These are phyloP conservation scores for Tupaia tana DNA, from an alignment of 2,113 vertebrate genomes.

Conservation along the genomic window DNA sequence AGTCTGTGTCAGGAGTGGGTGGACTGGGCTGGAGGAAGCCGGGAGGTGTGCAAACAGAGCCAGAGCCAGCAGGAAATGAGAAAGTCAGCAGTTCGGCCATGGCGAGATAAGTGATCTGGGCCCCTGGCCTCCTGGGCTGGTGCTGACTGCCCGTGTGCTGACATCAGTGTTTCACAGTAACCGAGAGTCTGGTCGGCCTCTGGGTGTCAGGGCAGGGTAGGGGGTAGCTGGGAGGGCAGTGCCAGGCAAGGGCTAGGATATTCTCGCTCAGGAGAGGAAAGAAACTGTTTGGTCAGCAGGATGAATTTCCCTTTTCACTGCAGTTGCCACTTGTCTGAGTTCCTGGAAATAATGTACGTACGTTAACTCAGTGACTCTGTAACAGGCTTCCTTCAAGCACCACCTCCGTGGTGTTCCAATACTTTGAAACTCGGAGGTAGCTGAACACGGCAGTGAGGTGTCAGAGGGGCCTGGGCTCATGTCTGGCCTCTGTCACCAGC, in stretches of 20 bases:
- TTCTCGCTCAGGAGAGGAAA: neutral
- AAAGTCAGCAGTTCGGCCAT: neutral
- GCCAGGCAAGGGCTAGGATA: neutral
- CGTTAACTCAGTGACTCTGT: neutral
- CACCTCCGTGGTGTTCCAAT: neutral
- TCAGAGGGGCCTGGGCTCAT: neutral
- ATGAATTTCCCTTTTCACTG: neutral
- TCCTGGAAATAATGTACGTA: neutral
- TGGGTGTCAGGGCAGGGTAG: neutral
- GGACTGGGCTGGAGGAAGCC: neutral
- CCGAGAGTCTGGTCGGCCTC: neutral
- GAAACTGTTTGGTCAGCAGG: neutral
- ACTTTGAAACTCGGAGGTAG: neutral
- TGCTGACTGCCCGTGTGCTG: neutral
- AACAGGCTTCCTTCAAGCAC: neutral
- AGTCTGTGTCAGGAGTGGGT: neutral
- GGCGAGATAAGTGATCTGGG: constrained; percentile 41
- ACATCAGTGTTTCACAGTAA: constrained; percentile 61
- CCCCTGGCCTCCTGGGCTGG: neutral
- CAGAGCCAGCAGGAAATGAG: constrained; percentile 73
- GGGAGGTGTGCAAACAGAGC: constrained; percentile 62
- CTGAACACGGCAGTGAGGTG: neutral
- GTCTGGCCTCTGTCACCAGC: neutral
- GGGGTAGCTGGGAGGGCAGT: neutral
- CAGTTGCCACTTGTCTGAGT: constrained; percentile 1